Conservation (phyloP, 2,113 vertebrate species). For the Callipepla squamata region DNA sequence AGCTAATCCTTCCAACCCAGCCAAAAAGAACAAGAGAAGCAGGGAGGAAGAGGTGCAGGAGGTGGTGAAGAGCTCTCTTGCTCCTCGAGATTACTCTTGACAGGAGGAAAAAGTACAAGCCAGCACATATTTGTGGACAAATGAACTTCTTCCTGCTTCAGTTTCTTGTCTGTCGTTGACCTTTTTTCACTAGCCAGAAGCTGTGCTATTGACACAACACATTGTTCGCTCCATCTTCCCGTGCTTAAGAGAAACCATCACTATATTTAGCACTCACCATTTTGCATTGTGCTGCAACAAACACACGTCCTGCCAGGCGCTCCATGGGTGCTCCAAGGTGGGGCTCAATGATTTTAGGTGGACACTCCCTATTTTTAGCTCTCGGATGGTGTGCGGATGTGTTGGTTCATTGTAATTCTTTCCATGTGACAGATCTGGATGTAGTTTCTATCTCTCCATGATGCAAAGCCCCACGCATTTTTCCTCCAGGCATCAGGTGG, state of each 20-base stretch:
- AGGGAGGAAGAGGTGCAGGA: neutral
- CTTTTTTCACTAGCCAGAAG: neutral
- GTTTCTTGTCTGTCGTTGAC: neutral
- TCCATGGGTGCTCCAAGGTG: neutral
- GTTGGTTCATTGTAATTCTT: neutral
- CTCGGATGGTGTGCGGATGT: neutral
- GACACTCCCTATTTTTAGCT: conserved; percentile 23
- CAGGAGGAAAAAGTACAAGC: neutral
- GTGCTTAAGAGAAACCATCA: neutral
- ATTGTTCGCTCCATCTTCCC: neutral
- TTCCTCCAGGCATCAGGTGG: neutral
- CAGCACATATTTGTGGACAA: neutral
- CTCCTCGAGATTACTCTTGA: neutral
- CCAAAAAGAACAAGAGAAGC: neutral
- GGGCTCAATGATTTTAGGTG: neutral
- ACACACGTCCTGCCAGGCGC: fast-evolving
- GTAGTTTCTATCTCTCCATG: neutral
- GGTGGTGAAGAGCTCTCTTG: neutral
- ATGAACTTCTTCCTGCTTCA: neutral
- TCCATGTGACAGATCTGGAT: neutral
- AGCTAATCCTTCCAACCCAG: neutral
- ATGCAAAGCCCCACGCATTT: neutral
- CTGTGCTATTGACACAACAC: fast-evolving
- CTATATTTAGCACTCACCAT: conserved; percentile 40
- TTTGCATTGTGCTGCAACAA: conserved; percentile 30